Percentiles rank a stretch among this genome's conserved stretches.
phyloP scores from a whole-genome alignment of 2,113 vertebrate genomes.

The Odocoileus hemionus region DNA sequence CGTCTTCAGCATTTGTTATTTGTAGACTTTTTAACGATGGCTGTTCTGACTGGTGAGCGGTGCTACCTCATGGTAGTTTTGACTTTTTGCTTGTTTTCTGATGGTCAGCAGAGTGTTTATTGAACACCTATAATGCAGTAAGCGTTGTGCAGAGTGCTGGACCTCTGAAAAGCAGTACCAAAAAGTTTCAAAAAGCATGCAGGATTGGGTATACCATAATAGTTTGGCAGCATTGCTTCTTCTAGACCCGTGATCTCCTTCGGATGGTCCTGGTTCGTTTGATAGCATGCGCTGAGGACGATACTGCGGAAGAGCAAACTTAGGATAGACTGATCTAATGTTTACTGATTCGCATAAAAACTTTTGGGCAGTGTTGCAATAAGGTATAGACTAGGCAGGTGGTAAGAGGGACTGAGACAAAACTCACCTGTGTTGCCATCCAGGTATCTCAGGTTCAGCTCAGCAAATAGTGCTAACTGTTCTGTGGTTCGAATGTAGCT shows the following conservation, averaged over 20 bases:
- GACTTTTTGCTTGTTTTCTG: not conserved
- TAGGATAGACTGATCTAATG: fast-evolving
- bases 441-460: not conserved
- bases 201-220: fast-evolving
- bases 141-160: fast-evolving
- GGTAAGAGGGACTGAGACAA: not conserved
- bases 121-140: fast-evolving
- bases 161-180: not conserved
- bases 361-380: fast-evolving
- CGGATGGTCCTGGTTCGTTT: not conserved
- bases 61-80: not conserved
- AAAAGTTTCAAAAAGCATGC: not conserved
- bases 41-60: not conserved
- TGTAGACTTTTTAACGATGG: not conserved
- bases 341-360: fast-evolving
- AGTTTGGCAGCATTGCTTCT: fast-evolving
- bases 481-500: fast-evolving
- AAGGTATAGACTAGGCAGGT: not conserved
- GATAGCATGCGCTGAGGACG: fast-evolving
- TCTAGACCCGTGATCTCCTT: fast-evolving
- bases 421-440: not conserved
- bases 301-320: not conserved
- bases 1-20: not conserved
- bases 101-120: fast-evolving
- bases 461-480: not conserved